A percentile compares a stretch with the other conserved stretches of the same genome.
Evolutionary conservation across 2,888 invertebrate genomes (phyloP).

Genomic region (Synanthedon vespiformis): DNA sequence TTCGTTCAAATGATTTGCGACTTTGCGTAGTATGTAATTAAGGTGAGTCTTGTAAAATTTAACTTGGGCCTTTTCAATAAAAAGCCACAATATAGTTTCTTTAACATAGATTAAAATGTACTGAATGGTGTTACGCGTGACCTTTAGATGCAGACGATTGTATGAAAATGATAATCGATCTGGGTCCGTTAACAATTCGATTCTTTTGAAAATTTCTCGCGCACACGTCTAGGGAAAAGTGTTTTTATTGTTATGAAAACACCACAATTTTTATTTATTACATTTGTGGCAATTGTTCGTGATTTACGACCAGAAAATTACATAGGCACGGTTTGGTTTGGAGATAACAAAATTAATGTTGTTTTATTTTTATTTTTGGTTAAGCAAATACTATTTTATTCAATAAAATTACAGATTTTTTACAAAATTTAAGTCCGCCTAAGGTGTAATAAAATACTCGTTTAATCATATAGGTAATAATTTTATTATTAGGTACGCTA

Average conservation of each 20-base stretch:
- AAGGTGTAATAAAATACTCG: too few species aligned
- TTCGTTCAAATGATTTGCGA: conserved; percentile 12
- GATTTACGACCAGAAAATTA: conserved; percentile 14
- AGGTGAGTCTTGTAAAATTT: conserved; percentile 12
- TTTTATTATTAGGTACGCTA: too few species aligned
- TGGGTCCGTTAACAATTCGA: conserved; percentile 42
- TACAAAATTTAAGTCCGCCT: too few species aligned
- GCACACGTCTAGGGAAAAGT: conserved; percentile 6
- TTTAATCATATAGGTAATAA: too few species aligned
- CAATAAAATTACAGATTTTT: too few species aligned
- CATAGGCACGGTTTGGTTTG: neutral
- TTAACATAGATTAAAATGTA: conserved; percentile 39
- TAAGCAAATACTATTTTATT: too few species aligned
- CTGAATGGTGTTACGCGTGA: conserved; percentile 65
- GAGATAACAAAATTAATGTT: too few species aligned
- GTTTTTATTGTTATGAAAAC: conserved; percentile 9
- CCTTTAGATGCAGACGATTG: conserved; percentile 57
- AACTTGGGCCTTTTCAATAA: conserved; percentile 14
- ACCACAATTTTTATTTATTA: conserved; percentile 8
- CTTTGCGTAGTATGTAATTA: conserved; percentile 13
- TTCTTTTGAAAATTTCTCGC: conserved; percentile 42
- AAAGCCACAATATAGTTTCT: conserved; percentile 39
- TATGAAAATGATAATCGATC: conserved; percentile 65
- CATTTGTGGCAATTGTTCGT: neutral
- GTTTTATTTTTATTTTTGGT: too few species aligned